Evolutionary conservation across 2,113 vertebrate species (phyloP).

Genomic region (Ochotona curzoniae): DNA sequence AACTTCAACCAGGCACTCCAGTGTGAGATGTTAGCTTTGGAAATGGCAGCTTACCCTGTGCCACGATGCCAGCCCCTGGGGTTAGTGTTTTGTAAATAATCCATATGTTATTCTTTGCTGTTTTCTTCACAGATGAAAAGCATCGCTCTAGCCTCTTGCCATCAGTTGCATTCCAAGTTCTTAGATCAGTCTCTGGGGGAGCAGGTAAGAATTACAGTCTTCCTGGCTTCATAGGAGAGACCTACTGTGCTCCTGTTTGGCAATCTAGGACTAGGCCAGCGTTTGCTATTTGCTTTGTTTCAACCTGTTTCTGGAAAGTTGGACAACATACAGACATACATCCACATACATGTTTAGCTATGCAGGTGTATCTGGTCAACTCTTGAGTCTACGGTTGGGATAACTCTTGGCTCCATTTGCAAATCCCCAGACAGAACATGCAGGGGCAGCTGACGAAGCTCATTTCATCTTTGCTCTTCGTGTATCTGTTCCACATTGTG

Average conservation of each 20-base stretch:
- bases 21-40: too few relatives aligned
- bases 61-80: neutral
- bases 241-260: neutral
- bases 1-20: too few relatives aligned
- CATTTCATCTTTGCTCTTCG: neutral
- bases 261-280: neutral
- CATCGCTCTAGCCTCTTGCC: slow-evolving; percentile 91
- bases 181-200: slow-evolving; percentile 92
- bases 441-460: neutral
- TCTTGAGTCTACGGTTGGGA: neutral
- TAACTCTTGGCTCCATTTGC: neutral
- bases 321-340: neutral
- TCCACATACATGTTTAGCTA: neutral
- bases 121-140: slow-evolving; percentile 91
- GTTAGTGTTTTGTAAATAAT: neutral
- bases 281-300: neutral
- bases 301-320: neutral
- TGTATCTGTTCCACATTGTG: neutral
- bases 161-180: slow-evolving; percentile 96
- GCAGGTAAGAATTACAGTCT: slow-evolving; percentile 87
- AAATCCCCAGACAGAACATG: neutral
- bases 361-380: neutral
- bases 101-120: neutral
- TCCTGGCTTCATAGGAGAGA: neutral
- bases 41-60: too few relatives aligned